Evolutionary conservation across 2,888 invertebrate genomes (phyloP).

Genomic region (Drosophila gaucha): DNA sequence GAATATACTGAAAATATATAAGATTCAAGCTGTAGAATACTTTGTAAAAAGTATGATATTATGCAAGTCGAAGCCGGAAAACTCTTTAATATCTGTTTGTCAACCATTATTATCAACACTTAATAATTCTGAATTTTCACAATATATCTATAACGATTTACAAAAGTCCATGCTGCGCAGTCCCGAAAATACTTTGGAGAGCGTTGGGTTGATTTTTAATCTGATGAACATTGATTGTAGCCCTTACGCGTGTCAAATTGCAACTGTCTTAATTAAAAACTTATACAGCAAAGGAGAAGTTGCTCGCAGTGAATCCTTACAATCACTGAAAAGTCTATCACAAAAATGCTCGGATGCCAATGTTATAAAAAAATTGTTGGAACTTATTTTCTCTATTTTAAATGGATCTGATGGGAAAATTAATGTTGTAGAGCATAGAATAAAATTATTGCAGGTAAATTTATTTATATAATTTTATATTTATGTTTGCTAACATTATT

Average conservation of each 20-base stretch:
- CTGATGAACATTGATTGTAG: slow-evolving; percentile 91
- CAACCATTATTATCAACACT: slow-evolving; percentile 88
- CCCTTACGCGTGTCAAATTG: slow-evolving; percentile 90
- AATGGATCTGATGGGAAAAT: slow-evolving; percentile 96
- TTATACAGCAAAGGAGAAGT: slow-evolving; percentile 93
- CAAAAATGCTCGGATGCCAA: slow-evolving; percentile 89
- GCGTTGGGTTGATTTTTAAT: slow-evolving; percentile 91
- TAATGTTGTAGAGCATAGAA: slow-evolving; percentile 94
- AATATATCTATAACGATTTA: slow-evolving; percentile 91
- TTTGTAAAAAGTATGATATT: slow-evolving; percentile 92
- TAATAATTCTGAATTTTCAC: slow-evolving; percentile 89
- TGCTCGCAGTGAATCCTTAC: slow-evolving; percentile 90
- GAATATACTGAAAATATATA: slow-evolving; percentile 54
- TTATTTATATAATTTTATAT: neutral
- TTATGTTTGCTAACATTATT: too few species aligned
- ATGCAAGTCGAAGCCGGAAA: slow-evolving; percentile 90
- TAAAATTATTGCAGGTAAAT: slow-evolving; percentile 91
- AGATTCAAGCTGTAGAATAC: slow-evolving; percentile 86
- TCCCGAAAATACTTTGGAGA: slow-evolving; percentile 95
- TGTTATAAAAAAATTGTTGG: slow-evolving; percentile 89
- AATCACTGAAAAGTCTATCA: slow-evolving; percentile 90
- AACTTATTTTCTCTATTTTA: slow-evolving; percentile 91
- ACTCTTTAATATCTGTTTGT: slow-evolving; percentile 89
- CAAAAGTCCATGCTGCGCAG: slow-evolving; percentile 96
- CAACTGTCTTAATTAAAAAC: slow-evolving; percentile 92